Evolutionary conservation across 37 sponge, comb jelly and placozoan species (phyloP).

Genomic region (Geodia barretti): DNA sequence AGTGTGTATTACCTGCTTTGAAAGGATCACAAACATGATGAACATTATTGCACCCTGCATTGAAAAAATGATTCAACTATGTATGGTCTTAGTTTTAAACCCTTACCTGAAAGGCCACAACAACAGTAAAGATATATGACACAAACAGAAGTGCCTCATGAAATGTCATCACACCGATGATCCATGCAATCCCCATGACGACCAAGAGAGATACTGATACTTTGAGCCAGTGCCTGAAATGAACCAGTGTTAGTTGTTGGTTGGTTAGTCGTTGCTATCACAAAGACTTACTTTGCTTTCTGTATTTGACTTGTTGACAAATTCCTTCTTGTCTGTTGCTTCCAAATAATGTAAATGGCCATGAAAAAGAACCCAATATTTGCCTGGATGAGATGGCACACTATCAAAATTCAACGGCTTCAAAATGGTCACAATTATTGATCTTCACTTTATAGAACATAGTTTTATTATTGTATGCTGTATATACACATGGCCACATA

Average conservation of each 20-base stretch:
- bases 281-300: slow-evolving; percentile 2
- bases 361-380: slow-evolving; percentile 63
- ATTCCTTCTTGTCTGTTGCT: slow-evolving; percentile 12
- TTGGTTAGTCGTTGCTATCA: not conserved
- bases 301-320: not conserved
- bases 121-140: slow-evolving; percentile 45
- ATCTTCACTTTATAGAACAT: too few species aligned
- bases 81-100: too few species aligned
- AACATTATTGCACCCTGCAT: slow-evolving; percentile 39
- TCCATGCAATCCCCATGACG: slow-evolving; percentile 65
- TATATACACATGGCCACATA: too few species aligned
- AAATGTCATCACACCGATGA: slow-evolving; percentile 47
- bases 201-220: slow-evolving; percentile 34
- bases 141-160: slow-evolving; percentile 29
- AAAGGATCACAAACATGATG: slow-evolving; percentile 28
- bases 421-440: too few species aligned
- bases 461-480: too few species aligned
- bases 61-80: too few species aligned
- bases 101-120: slow-evolving; percentile 45
- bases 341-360: slow-evolving; percentile 48
- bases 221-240: slow-evolving; percentile 58
- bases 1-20: slow-evolving; percentile 24
- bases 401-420: too few species aligned
- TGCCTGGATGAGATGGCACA: slow-evolving; percentile 13
- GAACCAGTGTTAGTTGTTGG: not conserved